Base-by-base conservation (phyloP, 2,113 vertebrate species). In the Onychostoma macrolepis region DNA sequence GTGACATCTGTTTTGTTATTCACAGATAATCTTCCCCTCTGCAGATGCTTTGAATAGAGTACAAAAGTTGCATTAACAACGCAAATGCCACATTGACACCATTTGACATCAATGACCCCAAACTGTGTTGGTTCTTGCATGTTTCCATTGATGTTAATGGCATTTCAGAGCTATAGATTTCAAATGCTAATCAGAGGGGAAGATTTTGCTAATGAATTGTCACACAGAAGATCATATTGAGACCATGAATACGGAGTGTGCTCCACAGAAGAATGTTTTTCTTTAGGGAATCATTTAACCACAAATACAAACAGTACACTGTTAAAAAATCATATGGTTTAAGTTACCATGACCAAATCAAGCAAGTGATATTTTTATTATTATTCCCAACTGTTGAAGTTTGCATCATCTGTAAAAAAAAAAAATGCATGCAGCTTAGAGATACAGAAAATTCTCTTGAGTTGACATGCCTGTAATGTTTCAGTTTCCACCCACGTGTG, bases 401-500 rank as follows among this genome's bases (percentile, higher is more conserved):
- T 12, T 67, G 65, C 6, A 33, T 33, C 28, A 69, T 65, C 33
- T 38, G 33, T 11, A 7, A 61, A 30, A 67, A 7, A 61, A 30
- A 67, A 7, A 15, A 15, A 26, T 65, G n/a, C 61, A 63, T 24
- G 3, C 56, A 21, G 21, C 21, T 58, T 2, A n/a, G 56, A 61
- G 24, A 61, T 58, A 24, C 53, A 58, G 53, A 58, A 8, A 24
- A 21, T 58, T 9, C 0, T 26, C 11, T 71, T 36, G 17, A 11
- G 65, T 11, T 30, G 13, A 43, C 9, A 2, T 79, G 58, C 2
- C 72, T 38, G 48, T 28, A 56, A 19, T 43, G 43, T 67, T 53
- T 30, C 89, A 98, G 97, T 78, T 97, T 97, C 93, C 96, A 95
- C 85, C 92, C 96, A 0, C 96, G 96, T 0, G 88, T 94, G 33